phyloP scores from a whole-genome alignment of 2,797 vertebrate genomes.

The Pseudomugil gertrudae region DNA sequence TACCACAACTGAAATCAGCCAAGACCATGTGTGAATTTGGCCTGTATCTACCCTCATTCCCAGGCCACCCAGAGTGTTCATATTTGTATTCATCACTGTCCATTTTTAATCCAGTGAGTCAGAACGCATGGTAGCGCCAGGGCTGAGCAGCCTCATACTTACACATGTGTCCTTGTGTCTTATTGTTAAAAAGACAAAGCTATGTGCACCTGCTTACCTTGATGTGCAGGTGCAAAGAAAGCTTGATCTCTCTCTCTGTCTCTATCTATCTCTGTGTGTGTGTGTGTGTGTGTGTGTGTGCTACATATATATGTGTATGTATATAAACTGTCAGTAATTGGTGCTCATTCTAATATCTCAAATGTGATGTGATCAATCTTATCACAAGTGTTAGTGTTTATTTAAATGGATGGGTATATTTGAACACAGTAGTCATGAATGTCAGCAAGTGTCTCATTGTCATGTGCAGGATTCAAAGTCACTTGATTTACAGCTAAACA shows the following conservation, averaged over 20 bases:
- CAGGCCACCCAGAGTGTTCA: not conserved
- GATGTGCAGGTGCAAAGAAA: conserved; percentile 65
- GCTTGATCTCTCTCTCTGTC: no score
- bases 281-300: no score
- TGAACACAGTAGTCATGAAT: conserved; percentile 22
- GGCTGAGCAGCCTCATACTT: not conserved
- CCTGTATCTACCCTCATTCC: not conserved
- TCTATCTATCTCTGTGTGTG: conserved; percentile 17
- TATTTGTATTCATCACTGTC: not conserved
- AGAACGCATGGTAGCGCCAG: not conserved
- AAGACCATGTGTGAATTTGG: not conserved
- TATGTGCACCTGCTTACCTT: conserved; percentile 53
- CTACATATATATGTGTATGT: no score
- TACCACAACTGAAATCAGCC: not conserved
- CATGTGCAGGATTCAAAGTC: not conserved
- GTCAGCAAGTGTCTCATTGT: not conserved
- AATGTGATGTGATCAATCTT: conserved; percentile 53
- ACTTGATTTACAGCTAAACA: not conserved
- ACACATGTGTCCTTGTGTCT: conserved; percentile 9
- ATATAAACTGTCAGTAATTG: conserved; percentile 73
- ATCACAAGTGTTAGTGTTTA: conserved; percentile 45
- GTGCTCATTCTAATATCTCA: conserved; percentile 51
- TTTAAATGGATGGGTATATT: conserved; percentile 35
- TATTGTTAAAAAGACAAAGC: not conserved
- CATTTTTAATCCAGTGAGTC: not conserved